Evolutionary conservation across 2,797 vertebrate species (phyloP), one percentile per base, ranked within the genome.

Genomic region (Siniperca undulata): DNA sequence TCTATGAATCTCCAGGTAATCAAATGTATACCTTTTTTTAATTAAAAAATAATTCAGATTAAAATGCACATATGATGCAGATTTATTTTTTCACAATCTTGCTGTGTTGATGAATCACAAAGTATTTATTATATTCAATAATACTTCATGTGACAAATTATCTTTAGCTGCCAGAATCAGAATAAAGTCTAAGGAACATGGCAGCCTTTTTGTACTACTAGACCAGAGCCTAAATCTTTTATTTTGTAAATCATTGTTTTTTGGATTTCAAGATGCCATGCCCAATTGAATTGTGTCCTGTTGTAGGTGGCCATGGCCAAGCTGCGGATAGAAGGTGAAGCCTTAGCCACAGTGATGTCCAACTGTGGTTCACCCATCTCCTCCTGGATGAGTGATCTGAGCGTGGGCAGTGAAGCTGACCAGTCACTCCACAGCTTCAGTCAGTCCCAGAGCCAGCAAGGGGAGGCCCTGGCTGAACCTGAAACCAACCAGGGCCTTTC

Each of bases 321-420:
- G 81, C 84, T 95, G 65, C 95, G 96, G 74, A 90, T 86, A 40
- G 94, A 97, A 61, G 97, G 97, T 10, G 97, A 98, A 73, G 88
- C 89, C 8, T 92, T 94, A 36, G 94, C 96, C 34, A 84, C 91
- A 24, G 91, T 90, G 0, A 85, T 91, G 60, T 93, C 96, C 13
- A 97, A 95, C 90, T 93, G 95, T 27, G 95, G 96, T 24, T 99
- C 98, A 10, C 97, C 98, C 61, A 95, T 97, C 74, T 97, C 98
- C 76, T 99, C 98, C 2, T 99, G 98, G 98, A 93, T 98, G 87
- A 99, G 98, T 3, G 97, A 99, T 90, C 96, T 98, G 95, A 98
- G 97, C 82, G 77, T 96, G 0, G 96, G 97, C 80, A 98, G 97
- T 30, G 97, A 98, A 0, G 97, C 96, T 0, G 98, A 99, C 36